Evolutionary conservation across 2,113 vertebrate species (phyloP).

Genomic region (Pogona vitticeps): DNA sequence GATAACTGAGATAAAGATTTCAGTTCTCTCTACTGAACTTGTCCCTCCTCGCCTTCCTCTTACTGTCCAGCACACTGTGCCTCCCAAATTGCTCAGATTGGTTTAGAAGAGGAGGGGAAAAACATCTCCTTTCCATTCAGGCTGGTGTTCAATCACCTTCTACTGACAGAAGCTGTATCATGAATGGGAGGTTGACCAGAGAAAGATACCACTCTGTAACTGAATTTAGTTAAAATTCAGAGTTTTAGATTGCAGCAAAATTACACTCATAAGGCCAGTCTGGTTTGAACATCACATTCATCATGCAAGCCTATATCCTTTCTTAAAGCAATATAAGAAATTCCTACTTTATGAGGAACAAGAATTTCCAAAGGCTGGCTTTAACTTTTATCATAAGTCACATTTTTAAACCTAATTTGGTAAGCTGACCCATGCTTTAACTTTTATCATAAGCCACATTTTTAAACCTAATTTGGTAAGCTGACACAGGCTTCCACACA

Average conservation of each 20-base stretch:
- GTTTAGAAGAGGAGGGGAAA: neutral
- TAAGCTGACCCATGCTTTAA: neutral
- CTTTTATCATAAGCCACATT: too few relatives aligned
- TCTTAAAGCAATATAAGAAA: too few relatives aligned
- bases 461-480: neutral
- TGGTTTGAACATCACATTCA: slow-evolving; percentile 9
- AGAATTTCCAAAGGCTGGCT: too few relatives aligned
- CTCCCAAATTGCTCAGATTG: too few relatives aligned
- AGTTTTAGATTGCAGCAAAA: slow-evolving; percentile 52
- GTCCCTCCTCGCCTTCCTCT: neutral
- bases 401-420: neutral
- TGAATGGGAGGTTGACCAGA: neutral
- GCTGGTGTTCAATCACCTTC: neutral
- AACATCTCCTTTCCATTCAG: neutral
- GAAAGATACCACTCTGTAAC: neutral
- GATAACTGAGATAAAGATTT: neutral
- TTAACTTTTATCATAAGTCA: neutral
- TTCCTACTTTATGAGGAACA: too few relatives aligned
- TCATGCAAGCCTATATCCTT: too few relatives aligned
- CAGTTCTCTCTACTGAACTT: neutral
- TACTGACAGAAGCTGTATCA: neutral
- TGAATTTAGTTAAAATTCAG: slow-evolving; percentile 51
- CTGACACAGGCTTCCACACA: neutral
- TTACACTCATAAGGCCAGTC: slow-evolving; percentile 50
- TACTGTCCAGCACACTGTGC: too few relatives aligned